Base-by-base conservation (phyloP, 2,797 vertebrate species). In the Austrolebias charrua region DNA sequence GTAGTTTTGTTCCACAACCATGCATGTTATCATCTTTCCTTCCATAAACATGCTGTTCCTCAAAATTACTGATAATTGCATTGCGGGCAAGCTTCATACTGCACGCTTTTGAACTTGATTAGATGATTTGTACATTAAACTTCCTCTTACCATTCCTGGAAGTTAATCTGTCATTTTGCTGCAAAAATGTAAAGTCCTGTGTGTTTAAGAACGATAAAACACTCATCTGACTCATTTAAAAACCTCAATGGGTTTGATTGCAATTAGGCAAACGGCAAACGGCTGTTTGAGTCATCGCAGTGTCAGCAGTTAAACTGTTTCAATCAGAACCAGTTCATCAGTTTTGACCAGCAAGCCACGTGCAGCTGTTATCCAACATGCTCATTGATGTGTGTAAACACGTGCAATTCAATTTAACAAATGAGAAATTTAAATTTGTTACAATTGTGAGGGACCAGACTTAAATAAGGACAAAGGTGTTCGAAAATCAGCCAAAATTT, bases 201-300 rank as follows among this genome's bases (percentile, higher is more conserved):
- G 20, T 43, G 18, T 40, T 55, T 48, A 28, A 29, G 29, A 20
- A 55, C 6, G 10, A 42, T 48, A 31, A 31, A 11, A 18, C 7
- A 47, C 38, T 10, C 3, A 12, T 24, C 16, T 38, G 31, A 45
- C 13, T 24, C 24, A 24, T 24, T 24, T 24, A 2, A 24, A 24
- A 14, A 35, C 38, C 10, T 14, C 12, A 35, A 13, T 58, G 6
- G 13, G 24, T 47, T 38, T 47, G 43, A 54, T 53, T 53, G 28
- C n/a, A 44, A 16, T 62, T 38, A 50, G 18, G 50, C 19, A 43
- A 43, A 42, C 49, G 44, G 3, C 40, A 6, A 24, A 15, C 18
- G 14, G 60, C 14, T 33, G n/a, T 62, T 52, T 62, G 40, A 44
- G 5, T 56, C 55, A 44, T 28, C 42, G 16, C 38, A 56, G n/a